phyloP scores from a whole-genome alignment of 2,797 vertebrate genomes.

The Hyperoplus lanceolatus region DNA sequence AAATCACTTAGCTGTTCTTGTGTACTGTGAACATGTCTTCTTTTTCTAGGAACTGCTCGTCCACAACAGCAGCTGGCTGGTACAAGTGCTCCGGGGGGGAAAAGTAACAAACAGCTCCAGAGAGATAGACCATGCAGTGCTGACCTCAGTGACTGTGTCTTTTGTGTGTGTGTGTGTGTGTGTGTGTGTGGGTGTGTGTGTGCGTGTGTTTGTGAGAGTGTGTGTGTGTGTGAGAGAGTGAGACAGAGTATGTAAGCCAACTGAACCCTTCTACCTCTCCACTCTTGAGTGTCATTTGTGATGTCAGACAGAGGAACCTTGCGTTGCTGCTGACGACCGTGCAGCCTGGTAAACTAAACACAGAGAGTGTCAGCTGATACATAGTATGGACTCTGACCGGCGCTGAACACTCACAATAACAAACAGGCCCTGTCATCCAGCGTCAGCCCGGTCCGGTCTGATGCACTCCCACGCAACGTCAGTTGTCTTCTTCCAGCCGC shows the following conservation, averaged over 20 bases:
- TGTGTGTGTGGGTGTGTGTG: conserved; percentile 23
- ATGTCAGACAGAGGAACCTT: conserved; percentile 66
- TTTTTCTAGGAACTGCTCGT: conserved; percentile 33
- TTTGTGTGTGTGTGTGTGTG: too few relatives aligned
- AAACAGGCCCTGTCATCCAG: conserved; percentile 29
- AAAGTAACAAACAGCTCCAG: conserved; percentile 36
- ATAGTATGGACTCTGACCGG: conserved; percentile 61
- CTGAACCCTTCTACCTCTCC: conserved; percentile 59
- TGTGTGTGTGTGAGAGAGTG: conserved; percentile 1
- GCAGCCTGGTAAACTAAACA: conserved; percentile 70
- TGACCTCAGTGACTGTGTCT: conserved; percentile 45
- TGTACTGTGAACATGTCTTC: neutral
- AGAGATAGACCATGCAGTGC: conserved; percentile 1
- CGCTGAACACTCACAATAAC: conserved; percentile 45
- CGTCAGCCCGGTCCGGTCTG: conserved; percentile 40
- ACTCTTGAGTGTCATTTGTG: conserved; percentile 19
- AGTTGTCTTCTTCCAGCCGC: conserved; percentile 62
- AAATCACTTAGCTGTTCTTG: conserved; percentile 2
- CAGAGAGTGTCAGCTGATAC: conserved; percentile 59
- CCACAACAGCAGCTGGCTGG: conserved; percentile 48
- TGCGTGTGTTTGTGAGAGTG: conserved; percentile 12
- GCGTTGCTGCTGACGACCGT: conserved; percentile 61
- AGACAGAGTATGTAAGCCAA: conserved; percentile 8
- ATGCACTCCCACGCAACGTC: conserved; percentile 50
- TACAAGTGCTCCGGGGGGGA: conserved; percentile 19